Conservation (phyloP, 2,797 vertebrate genomes). For the Takifugu rubripes region DNA sequence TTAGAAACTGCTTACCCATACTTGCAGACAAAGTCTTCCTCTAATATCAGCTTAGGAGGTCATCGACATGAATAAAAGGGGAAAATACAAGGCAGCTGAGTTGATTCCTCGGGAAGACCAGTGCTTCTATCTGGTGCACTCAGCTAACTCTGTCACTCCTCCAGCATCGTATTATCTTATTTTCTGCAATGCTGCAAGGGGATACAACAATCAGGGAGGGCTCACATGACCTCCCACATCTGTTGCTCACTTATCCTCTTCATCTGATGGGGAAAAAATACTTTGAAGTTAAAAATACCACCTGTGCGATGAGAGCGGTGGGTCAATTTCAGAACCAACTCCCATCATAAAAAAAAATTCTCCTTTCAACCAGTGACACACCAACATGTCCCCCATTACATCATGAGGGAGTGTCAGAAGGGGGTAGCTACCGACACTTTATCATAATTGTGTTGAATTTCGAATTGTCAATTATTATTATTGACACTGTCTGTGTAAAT, state of each 20-base stretch:
- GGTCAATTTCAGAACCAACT: conserved; percentile 32
- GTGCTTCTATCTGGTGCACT: background rate
- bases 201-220: conserved; percentile 38
- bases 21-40: too few species aligned
- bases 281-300: conserved; percentile 59
- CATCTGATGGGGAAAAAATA: conserved; percentile 66
- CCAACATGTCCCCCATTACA: background rate
- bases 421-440: background rate
- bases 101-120: too few species aligned
- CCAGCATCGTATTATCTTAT: conserved; percentile 32
- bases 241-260: conserved; percentile 60
- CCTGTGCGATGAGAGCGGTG: conserved; percentile 6
- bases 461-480: too few species aligned
- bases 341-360: conserved; percentile 41
- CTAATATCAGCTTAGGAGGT: too few species aligned
- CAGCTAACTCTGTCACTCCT: conserved; percentile 3
- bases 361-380: conserved; percentile 24
- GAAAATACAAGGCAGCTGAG: too few species aligned
- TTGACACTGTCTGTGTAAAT: too few species aligned
- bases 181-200: conserved; percentile 42
- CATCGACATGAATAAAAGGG: too few species aligned
- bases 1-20: too few species aligned
- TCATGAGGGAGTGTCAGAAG: background rate
- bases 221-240: conserved; percentile 72
- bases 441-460: too few species aligned